phyloP scores from a whole-genome alignment of 2,888 invertebrate species.

The Axea sp. region DNA sequence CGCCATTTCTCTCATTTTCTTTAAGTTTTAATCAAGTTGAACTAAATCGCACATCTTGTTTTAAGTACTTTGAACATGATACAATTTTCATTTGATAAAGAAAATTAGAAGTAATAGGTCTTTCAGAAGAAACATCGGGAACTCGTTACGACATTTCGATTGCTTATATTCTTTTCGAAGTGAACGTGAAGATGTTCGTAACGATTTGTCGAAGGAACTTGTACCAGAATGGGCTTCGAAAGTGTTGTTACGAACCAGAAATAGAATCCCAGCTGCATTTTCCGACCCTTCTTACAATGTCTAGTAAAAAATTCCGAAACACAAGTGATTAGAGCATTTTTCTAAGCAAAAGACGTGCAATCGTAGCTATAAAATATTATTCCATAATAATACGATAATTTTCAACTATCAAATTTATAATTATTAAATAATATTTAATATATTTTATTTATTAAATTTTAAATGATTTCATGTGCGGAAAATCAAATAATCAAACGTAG shows the following conservation, averaged over 20 bases:
- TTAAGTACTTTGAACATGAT: slow-evolving; percentile 25
- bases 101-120: slow-evolving; percentile 49
- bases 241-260: slow-evolving; percentile 60
- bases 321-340: slow-evolving; percentile 41
- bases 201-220: slow-evolving; percentile 62
- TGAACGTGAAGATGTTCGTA: slow-evolving; percentile 61
- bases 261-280: slow-evolving; percentile 61
- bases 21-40: slow-evolving; percentile 17
- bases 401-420: too few species aligned
- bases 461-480: too few species aligned
- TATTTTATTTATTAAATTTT: too few species aligned
- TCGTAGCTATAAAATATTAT: slow-evolving; percentile 35
- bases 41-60: slow-evolving; percentile 26
- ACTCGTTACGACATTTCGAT: slow-evolving; percentile 59
- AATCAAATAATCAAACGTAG: too few species aligned
- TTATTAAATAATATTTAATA: too few species aligned
- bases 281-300: slow-evolving; percentile 40
- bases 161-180: slow-evolving; percentile 61
- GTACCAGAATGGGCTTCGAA: slow-evolving; percentile 56
- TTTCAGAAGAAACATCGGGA: slow-evolving; percentile 41
- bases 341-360: slow-evolving; percentile 39
- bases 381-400: too few species aligned
- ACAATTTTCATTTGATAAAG: slow-evolving; percentile 52
- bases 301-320: too few species aligned
- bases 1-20: background rate